Conservation (phyloP, 2,888 invertebrate genomes). For the Lordiphosa andalusiaca region DNA sequence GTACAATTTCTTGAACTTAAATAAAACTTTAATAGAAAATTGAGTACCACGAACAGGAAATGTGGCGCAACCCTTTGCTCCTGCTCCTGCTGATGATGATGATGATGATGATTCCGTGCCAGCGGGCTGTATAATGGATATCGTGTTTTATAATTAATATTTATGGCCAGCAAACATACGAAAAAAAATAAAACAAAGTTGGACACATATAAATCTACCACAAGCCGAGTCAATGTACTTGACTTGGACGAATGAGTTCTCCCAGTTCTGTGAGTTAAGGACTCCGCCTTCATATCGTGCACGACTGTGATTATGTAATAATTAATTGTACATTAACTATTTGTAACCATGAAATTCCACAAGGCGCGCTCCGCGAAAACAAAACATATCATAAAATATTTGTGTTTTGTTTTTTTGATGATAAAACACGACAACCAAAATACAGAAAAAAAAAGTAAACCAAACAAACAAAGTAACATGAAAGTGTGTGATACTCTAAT, state of each 20-base stretch:
- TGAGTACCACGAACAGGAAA: slow-evolving; percentile 38
- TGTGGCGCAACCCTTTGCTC: slow-evolving; percentile 50
- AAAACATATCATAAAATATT: slow-evolving; percentile 36
- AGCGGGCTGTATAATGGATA: slow-evolving; percentile 29
- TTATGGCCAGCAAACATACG: slow-evolving; percentile 41
- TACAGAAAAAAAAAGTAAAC: no score
- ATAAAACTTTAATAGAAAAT: slow-evolving; percentile 39
- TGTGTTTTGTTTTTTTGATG: slow-evolving; percentile 32
- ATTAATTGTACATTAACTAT: slow-evolving; percentile 74
- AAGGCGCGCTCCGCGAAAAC: slow-evolving; percentile 7
- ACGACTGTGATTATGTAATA: slow-evolving; percentile 69
- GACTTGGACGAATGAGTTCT: slow-evolving; percentile 14
- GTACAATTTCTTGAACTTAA: slow-evolving; percentile 13
- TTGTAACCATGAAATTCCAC: slow-evolving; percentile 73
- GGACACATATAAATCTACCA: slow-evolving; percentile 14
- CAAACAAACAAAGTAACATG: slow-evolving; percentile 11
- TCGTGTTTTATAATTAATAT: slow-evolving; percentile 49
- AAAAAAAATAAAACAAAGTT: slow-evolving; percentile 16
- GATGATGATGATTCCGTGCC: slow-evolving; percentile 44
- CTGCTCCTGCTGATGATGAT: slow-evolving; percentile 2
- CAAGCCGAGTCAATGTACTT: slow-evolving; percentile 52
- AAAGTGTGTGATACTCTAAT: slow-evolving; percentile 3
- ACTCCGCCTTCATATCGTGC: slow-evolving; percentile 45
- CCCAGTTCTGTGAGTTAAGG: slow-evolving; percentile 12
- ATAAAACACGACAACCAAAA: slow-evolving; percentile 45